These are phyloP conservation scores for Pavo muticus DNA, from an alignment of 2,113 vertebrate genomes.

Conservation along the genomic window DNA sequence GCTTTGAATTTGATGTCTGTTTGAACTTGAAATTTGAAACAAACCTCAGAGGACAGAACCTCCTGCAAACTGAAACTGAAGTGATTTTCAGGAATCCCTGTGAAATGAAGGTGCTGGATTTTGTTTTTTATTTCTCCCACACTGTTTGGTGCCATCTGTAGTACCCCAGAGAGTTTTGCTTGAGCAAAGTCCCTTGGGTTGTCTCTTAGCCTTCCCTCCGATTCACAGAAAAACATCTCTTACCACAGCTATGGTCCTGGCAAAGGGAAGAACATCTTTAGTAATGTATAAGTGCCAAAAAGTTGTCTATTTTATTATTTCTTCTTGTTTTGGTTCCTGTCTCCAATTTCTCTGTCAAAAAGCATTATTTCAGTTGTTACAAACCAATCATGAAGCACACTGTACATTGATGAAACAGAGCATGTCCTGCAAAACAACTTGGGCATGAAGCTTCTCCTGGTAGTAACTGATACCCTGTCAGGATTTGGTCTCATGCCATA, in stretches of 20 bases:
- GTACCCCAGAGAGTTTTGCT: not conserved
- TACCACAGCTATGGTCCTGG: not conserved
- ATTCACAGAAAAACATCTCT: not conserved
- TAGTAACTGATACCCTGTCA: not conserved
- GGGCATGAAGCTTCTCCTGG: not conserved
- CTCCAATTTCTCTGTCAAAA: not conserved
- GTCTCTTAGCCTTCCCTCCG: not conserved
- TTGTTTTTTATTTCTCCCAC: not conserved
- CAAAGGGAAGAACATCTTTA: not conserved
- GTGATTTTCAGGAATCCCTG: not conserved
- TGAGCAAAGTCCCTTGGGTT: not conserved
- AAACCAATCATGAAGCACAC: not conserved
- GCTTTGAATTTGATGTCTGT: slow-evolving; percentile 37
- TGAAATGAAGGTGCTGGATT: not conserved
- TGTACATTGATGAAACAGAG: not conserved
- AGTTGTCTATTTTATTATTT: not conserved
- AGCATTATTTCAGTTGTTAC: not conserved
- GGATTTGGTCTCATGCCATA: not conserved
- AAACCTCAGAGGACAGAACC: slow-evolving; percentile 26
- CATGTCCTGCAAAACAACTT: not conserved
- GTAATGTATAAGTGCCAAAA: not conserved
- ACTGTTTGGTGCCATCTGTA: not conserved
- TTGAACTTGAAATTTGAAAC: slow-evolving; percentile 45
- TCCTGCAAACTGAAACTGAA: slow-evolving; percentile 6
- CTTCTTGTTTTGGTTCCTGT: not conserved